Conservation (phyloP, 1,140 invertebrate genomes). For the Drosophila nigromelanica region DNA sequence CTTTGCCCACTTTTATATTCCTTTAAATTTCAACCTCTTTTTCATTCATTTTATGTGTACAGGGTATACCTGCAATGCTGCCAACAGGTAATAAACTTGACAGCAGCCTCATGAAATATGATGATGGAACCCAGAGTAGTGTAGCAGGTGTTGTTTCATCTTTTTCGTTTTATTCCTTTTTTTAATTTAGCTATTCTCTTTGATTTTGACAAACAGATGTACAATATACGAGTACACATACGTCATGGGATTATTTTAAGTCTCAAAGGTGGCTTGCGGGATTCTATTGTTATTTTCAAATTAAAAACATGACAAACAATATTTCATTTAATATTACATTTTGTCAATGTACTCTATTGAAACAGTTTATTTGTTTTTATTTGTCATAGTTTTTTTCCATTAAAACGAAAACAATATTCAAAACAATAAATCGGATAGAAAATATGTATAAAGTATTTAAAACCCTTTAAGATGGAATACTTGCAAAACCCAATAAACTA, state of each 20-base stretch:
- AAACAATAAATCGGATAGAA: too few species aligned
- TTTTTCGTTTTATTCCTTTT: neutral
- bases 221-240: neutral
- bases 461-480: neutral
- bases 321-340: too few species aligned
- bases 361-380: too few species aligned
- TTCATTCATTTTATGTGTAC: neutral
- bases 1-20: too few species aligned
- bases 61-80: slow-evolving; percentile 16
- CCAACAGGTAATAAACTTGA: slow-evolving; percentile 37
- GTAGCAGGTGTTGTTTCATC: slow-evolving; percentile 8
- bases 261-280: neutral
- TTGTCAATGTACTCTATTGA: too few species aligned
- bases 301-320: neutral
- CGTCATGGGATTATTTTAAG: neutral
- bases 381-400: too few species aligned
- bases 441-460: too few species aligned
- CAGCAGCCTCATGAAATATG: slow-evolving; percentile 11
- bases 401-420: too few species aligned
- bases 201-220: slow-evolving; percentile 1
- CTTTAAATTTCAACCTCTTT: neutral
- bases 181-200: slow-evolving; percentile 20
- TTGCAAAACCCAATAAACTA: neutral
- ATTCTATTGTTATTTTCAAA: neutral
- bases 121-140: neutral